Conservation (phyloP, 2,888 invertebrate species). For the Dicycla oo region DNA sequence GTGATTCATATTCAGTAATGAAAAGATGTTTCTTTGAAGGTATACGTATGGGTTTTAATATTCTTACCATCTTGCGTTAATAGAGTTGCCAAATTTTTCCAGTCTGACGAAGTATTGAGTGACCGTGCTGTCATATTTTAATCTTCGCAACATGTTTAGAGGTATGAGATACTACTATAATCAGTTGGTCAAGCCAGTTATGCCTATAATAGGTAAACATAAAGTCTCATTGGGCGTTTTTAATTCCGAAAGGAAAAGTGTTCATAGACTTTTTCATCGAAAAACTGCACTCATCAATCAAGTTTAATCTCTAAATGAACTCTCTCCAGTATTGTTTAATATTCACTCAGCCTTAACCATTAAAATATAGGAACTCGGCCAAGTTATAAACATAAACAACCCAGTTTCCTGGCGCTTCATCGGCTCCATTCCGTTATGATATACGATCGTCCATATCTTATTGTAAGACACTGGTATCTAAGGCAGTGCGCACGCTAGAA, state of each 20-base stretch:
- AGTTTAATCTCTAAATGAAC: neutral
- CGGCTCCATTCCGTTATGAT: conserved; percentile 38
- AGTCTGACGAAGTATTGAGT: too few species aligned
- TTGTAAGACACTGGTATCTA: neutral
- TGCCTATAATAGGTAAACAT: too few species aligned
- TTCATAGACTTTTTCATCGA: neutral
- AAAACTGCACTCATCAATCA: neutral
- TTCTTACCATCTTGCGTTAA: too few species aligned
- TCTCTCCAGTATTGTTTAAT: neutral
- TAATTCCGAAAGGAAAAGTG: accelerated
- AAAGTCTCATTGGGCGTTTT: neutral
- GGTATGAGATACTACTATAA: too few species aligned
- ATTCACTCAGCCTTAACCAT: neutral
- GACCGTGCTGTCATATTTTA: too few species aligned
- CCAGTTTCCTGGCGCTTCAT: conserved; percentile 22
- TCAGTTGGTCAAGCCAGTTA: too few species aligned
- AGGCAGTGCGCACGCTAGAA: neutral
- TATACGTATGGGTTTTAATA: too few species aligned
- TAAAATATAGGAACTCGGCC: neutral
- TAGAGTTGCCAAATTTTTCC: too few species aligned
- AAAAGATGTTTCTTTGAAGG: too few species aligned
- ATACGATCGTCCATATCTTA: conserved; percentile 31
- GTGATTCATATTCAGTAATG: too few species aligned
- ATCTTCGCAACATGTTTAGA: too few species aligned
- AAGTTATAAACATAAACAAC: conserved; percentile 26